phyloP scores from a whole-genome alignment of 2,113 vertebrate species.

The Notarius quadriscutis region DNA sequence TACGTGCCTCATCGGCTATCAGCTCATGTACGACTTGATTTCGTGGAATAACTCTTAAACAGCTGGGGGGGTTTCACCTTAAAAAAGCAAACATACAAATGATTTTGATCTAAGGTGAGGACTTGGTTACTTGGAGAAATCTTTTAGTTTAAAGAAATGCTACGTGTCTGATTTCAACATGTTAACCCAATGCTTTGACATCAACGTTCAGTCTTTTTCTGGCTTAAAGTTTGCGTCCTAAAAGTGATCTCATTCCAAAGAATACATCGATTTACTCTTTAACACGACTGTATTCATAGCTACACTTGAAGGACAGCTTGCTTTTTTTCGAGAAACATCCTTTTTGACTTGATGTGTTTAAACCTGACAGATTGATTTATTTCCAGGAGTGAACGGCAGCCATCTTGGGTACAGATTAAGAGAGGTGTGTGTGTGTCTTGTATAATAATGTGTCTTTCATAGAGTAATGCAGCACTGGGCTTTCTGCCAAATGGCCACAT shows the following conservation, averaged over 20 bases:
- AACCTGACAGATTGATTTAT: neutral
- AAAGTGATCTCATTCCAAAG: neutral
- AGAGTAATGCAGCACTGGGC: slow-evolving; percentile 2
- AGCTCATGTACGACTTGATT: too few relatives aligned
- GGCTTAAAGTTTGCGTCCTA: too few relatives aligned
- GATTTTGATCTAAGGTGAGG: too few relatives aligned
- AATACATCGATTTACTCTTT: neutral
- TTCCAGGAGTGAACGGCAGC: neutral
- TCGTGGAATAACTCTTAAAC: too few relatives aligned
- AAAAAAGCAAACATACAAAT: too few relatives aligned
- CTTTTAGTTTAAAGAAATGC: neutral
- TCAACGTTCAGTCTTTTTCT: neutral
- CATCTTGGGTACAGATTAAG: neutral
- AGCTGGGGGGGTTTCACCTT: too few relatives aligned
- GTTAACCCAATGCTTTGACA: neutral
- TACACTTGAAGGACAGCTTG: neutral
- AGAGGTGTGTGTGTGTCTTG: neutral
- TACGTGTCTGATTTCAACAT: neutral
- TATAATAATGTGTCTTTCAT: slow-evolving; percentile 3
- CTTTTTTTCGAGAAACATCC: neutral
- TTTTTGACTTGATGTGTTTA: neutral
- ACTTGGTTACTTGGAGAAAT: neutral
- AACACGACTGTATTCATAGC: too few relatives aligned
- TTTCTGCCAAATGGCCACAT: neutral
- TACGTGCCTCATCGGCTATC: too few relatives aligned